phyloP scores from a whole-genome alignment of 2,888 invertebrate species.

The Sinopyrophorus schimmeli region DNA sequence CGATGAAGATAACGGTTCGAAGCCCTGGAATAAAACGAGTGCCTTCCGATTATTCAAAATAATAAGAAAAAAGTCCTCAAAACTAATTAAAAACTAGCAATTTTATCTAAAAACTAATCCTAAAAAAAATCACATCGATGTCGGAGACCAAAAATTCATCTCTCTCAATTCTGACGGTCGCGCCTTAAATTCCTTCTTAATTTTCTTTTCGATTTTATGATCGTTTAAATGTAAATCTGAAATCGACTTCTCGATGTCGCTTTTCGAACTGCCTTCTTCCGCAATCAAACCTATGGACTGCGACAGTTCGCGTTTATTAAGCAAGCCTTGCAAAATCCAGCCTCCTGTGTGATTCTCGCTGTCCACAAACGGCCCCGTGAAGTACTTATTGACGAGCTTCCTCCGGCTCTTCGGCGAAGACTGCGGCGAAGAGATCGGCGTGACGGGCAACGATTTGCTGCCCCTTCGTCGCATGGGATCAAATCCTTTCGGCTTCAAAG shows the following conservation, averaged over 20 bases:
- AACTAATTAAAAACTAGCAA: background rate
- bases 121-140: constrained; percentile 76
- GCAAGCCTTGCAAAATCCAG: constrained; percentile 66
- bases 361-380: constrained; percentile 58
- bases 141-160: constrained; percentile 86
- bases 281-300: constrained; percentile 62
- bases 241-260: constrained; percentile 30
- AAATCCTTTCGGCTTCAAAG: constrained; percentile 48
- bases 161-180: constrained; percentile 75
- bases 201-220: too few species aligned
- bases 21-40: too few species aligned
- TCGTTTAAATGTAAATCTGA: constrained; percentile 46
- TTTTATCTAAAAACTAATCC: background rate
- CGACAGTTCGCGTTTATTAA: constrained; percentile 65
- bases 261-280: constrained; percentile 60
- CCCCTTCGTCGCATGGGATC: constrained; percentile 60
- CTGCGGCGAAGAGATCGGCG: constrained; percentile 67
- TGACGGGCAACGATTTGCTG: constrained; percentile 72
- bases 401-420: constrained; percentile 63
- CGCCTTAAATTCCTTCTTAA: constrained; percentile 57
- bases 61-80: too few species aligned
- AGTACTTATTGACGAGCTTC: constrained; percentile 61
- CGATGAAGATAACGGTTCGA: too few species aligned
- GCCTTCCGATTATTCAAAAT: too few species aligned
- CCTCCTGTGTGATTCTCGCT: constrained; percentile 58